phyloP scores from a whole-genome alignment of 1,140 invertebrate species.

The Cotesia glomerata region DNA sequence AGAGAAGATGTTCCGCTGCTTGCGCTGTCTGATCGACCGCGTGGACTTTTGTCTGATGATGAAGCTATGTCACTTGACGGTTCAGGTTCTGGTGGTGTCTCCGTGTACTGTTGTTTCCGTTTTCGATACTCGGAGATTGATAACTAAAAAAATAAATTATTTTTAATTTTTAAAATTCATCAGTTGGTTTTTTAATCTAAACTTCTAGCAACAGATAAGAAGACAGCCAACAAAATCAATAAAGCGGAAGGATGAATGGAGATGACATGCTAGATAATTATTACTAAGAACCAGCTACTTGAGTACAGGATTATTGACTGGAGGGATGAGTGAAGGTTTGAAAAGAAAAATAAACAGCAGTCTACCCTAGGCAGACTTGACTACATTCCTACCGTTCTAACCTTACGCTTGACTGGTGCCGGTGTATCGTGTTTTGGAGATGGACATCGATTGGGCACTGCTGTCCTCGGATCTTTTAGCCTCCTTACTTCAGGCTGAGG shows the following conservation, averaged over 20 bases:
- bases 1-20: constrained; percentile 64
- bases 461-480: constrained; percentile 58
- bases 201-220: too few relatives aligned
- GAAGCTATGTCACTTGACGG: constrained; percentile 48
- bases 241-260: too few relatives aligned
- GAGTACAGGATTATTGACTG: too few relatives aligned
- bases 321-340: background rate
- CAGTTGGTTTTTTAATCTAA: background rate
- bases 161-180: background rate
- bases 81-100: constrained; percentile 55
- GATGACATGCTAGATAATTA: too few relatives aligned
- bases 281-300: too few relatives aligned
- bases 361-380: constrained; percentile 34
- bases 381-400: constrained; percentile 50
- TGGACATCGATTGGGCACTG: constrained; percentile 51
- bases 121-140: constrained; percentile 76
- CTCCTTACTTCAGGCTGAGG: constrained; percentile 42
- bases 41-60: constrained; percentile 51
- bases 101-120: constrained; percentile 66
- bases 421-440: constrained; percentile 43
- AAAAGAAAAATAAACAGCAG: constrained; percentile 35
- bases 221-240: too few relatives aligned
- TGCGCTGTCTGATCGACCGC: constrained; percentile 62
- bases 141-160: constrained; percentile 61
- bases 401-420: constrained; percentile 64